Evolutionary conservation across 2,113 vertebrate genomes (phyloP).

Genomic region (Cettia cetti): DNA sequence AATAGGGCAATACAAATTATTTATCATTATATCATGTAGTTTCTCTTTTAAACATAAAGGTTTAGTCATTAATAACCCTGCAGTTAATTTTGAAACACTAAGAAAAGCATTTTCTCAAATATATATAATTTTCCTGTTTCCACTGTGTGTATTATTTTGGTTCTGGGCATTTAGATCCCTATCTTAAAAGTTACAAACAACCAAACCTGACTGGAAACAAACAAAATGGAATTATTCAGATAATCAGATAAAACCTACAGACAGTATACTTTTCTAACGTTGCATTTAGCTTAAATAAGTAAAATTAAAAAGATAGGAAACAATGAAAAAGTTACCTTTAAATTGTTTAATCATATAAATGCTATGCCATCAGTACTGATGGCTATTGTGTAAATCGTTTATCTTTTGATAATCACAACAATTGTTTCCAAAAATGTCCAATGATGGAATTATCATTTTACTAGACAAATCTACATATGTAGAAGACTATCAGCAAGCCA

Average conservation of each 20-base stretch:
- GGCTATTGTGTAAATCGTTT: not conserved
- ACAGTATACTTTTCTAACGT: not conserved
- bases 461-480: not conserved
- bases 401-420: not conserved
- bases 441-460: not conserved
- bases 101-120: not conserved
- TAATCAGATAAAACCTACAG: not conserved
- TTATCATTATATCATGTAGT: not conserved
- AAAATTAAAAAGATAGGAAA: not conserved
- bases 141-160: not conserved
- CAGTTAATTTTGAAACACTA: not conserved
- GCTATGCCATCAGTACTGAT: not conserved
- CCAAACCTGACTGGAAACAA: not conserved
- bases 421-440: not conserved
- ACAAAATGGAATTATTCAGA: not conserved
- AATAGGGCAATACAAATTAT: not conserved
- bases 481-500: not conserved
- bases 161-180: not conserved
- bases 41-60: not conserved
- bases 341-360: not conserved
- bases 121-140: not conserved
- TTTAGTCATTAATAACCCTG: not conserved
- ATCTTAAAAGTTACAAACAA: not conserved
- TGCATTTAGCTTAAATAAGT: not conserved
- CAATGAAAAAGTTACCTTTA: not conserved